Evolutionary conservation across 1,140 invertebrate species (phyloP), one percentile per base, ranked within the genome.

Genomic region (Cylas formicarius): DNA sequence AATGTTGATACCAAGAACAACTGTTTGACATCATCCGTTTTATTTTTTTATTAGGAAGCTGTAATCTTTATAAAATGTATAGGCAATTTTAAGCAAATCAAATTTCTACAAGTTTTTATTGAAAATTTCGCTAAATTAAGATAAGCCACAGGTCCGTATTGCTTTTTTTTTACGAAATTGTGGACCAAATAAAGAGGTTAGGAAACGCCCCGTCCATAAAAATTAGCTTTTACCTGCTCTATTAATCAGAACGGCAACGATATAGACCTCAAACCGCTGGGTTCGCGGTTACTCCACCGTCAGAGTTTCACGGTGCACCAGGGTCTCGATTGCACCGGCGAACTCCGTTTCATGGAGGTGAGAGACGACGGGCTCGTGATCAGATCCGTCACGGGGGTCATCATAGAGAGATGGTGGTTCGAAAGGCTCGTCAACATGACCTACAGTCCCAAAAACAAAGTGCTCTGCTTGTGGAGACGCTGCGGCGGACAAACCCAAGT

Each of bases 361-460:
- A 83, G 94, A 58, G 94, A 99, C 66, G 96, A 99, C 67, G 96
- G 95, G 8, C 76, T 99, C 17, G 87, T 99, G 10, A 68, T 99
- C 36, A 75, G 96, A 42, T 90, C 90, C 27, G 95, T 67, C 52
- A 55, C 62, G 66, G 78, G 78, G 22, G 84, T 91, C 4, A 97
- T 99, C 55, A 84, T 96, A 33, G 95, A 99, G 65, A 75, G 87
- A 66, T 99, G 95, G 94, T 99, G 95, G 94, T 99, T 93, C 71
- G 96, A 99, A 65, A 75, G 94, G 37, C 73, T 99, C 16, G 93
- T 99, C 8, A 99, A 99, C 63, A 98, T 99, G 92, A 98, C 95
- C 0, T 99, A 95, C 66, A 95, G 93, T 56, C 97, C 96, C 0
- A 98, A 97, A 71, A 98, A 89, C 57, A 89, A 91, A 68, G 87